Evolutionary conservation across 2,888 invertebrate species (phyloP), one percentile per base, ranked within the genome.

Genomic region (Apodemia mormo): DNA sequence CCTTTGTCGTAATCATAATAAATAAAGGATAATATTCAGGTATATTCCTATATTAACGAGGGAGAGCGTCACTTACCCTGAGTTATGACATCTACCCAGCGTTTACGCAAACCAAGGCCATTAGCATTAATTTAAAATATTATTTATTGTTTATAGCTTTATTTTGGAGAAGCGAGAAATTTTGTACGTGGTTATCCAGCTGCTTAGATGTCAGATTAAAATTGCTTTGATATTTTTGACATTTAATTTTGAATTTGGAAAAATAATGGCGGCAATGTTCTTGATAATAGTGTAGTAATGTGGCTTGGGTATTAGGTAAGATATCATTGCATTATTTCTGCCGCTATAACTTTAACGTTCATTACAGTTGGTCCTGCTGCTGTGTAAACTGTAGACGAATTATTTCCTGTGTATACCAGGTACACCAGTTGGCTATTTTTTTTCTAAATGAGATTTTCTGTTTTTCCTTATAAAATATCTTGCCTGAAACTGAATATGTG

Each of bases 91-190:
- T 82, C 87, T 85, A 83, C 87, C 88, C 87, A 79, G 85, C 89
- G 86, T 87, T 92, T 88, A 85, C 87, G 87, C 86, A 81, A 85
- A 88, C 88, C 86, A 78, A 76, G 76, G 81, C 86, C 89, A 91
- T 93, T 93, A 93, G 85, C 93, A 93, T 93, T 92, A 90, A 93
- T 93, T 92, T 92, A 88, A 90, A 92, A 90, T 93, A 92, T 93
- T 93, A 92, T 94, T 93, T 93, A 93, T 90, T 86, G 89, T 89
- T 71, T 49, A 70, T 66, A 65, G 66, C 70, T 68, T 65, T 68
- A 71, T 69, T 69, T 65, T n/a, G 65, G 65, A 65, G 54, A 12
- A 22, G 65, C 65, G 65, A 65, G 52, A 65, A 65, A 65, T 65
- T 43, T 45, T 12, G 61, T 61, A 61, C 61, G 61, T 61, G 61